These are phyloP conservation scores for Turritopsis dohrnii DNA, from an alignment of 30 jellyfish, hydroid and myxozoan genomes.

Conservation along the genomic window DNA sequence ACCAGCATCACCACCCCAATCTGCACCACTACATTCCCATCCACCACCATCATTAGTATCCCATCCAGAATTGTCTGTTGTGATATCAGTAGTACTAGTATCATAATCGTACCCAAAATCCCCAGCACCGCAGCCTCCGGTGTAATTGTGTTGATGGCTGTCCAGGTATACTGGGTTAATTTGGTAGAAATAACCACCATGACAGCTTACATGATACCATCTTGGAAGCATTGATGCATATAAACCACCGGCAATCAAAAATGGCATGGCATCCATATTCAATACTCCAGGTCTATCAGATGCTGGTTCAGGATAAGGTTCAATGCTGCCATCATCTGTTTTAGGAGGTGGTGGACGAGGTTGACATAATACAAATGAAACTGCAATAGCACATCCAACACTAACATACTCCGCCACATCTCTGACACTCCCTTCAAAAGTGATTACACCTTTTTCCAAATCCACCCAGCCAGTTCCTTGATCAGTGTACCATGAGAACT, in stretches of 20 bases:
- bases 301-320: slow-evolving; percentile 35
- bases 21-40: slow-evolving; percentile 34
- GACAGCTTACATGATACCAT: slow-evolving; percentile 24
- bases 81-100: slow-evolving; percentile 20
- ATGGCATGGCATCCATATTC: slow-evolving; percentile 43
- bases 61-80: slow-evolving; percentile 21
- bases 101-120: slow-evolving; percentile 17
- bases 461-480: slow-evolving; percentile 36
- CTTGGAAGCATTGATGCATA: slow-evolving; percentile 43
- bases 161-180: slow-evolving; percentile 8
- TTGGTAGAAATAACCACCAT: slow-evolving; percentile 29
- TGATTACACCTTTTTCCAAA: slow-evolving; percentile 27
- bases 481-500: slow-evolving; percentile 2
- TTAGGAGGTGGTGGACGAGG: slow-evolving; percentile 65
- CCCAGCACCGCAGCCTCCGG: slow-evolving; percentile 31
- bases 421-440: slow-evolving; percentile 5
- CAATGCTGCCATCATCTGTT: slow-evolving; percentile 12
- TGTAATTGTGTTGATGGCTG: slow-evolving; percentile 8
- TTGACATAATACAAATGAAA: slow-evolving; percentile 41
- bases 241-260: slow-evolving; percentile 47
- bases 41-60: slow-evolving; percentile 32
- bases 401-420: slow-evolving; percentile 41
- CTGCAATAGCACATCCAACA: slow-evolving; percentile 40
- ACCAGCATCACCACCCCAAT: slow-evolving; percentile 41
- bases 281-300: slow-evolving; percentile 36